phyloP scores from a whole-genome alignment of 2,113 vertebrate species.

The Motacilla tschutschensis region DNA sequence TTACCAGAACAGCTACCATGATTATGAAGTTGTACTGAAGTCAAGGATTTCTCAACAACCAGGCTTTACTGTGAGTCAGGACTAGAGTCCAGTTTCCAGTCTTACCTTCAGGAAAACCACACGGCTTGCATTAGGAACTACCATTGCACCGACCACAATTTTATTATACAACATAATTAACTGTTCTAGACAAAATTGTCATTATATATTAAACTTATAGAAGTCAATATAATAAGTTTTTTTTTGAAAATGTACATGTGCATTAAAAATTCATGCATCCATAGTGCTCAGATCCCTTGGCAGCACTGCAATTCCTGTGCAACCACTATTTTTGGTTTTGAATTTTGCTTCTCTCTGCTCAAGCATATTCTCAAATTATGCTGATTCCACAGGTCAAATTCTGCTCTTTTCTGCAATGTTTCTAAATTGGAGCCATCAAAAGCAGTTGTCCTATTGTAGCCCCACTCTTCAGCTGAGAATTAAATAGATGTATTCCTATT shows the following conservation, averaged over 20 bases:
- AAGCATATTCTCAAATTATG: background rate
- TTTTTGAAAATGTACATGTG: background rate
- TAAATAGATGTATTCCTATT: background rate
- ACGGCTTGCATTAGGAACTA: background rate
- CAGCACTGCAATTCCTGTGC: background rate
- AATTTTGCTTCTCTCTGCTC: background rate
- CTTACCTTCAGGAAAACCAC: background rate
- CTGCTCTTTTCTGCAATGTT: background rate
- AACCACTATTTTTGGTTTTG: background rate
- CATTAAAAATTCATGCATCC: background rate
- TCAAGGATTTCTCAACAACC: background rate
- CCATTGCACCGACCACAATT: background rate
- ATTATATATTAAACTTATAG: background rate
- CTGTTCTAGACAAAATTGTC: background rate
- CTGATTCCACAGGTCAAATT: rapidly evolving
- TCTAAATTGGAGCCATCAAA: background rate
- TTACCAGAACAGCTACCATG: background rate
- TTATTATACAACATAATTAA: background rate
- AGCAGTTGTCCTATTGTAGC: background rate
- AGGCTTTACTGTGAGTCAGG: background rate
- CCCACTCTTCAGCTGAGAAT: background rate
- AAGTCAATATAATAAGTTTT: background rate
- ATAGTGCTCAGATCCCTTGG: background rate
- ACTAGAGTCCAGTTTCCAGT: background rate
- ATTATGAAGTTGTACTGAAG: background rate